Conservation (phyloP, 37 sponge, comb jelly and placozoan genomes). For the Hexactinellida sp. region DNA sequence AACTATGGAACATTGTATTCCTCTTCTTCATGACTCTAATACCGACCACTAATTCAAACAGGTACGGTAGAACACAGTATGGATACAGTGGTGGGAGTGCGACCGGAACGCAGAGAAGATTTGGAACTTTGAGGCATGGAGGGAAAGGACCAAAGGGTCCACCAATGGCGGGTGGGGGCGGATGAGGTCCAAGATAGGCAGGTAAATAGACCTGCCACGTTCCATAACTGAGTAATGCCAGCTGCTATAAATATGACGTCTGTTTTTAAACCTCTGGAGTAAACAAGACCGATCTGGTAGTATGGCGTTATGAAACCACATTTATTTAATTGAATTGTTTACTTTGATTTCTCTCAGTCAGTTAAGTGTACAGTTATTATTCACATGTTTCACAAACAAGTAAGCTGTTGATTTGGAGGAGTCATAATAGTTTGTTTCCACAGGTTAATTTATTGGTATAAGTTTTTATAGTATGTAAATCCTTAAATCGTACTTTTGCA, state of each 20-base stretch:
- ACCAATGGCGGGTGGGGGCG: not conserved
- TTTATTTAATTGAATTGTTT: too few relatives aligned
- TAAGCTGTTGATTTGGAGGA: too few relatives aligned
- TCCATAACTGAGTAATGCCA: not conserved
- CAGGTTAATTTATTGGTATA: too few relatives aligned
- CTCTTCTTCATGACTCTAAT: not conserved
- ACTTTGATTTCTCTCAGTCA: too few relatives aligned
- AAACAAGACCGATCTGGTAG: not conserved
- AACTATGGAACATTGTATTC: not conserved
- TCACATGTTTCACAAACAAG: too few relatives aligned
- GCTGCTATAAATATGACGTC: not conserved
- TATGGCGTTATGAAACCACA: not conserved
- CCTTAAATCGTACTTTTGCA: too few relatives aligned
- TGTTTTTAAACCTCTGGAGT: slow-evolving; percentile 1
- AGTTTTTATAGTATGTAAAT: too few relatives aligned
- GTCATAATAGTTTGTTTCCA: too few relatives aligned
- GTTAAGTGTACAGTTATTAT: too few relatives aligned
- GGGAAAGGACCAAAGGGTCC: not conserved
- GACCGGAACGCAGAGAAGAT: not conserved
- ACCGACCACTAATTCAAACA: not conserved
- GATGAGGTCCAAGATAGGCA: slow-evolving; percentile 12
- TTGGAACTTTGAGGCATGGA: not conserved
- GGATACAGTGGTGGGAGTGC: not conserved
- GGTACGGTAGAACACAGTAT: not conserved
- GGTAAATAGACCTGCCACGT: not conserved